These are phyloP conservation scores for Spilogale gracilis DNA, from an alignment of 2,113 vertebrate species.

Conservation along the genomic window DNA sequence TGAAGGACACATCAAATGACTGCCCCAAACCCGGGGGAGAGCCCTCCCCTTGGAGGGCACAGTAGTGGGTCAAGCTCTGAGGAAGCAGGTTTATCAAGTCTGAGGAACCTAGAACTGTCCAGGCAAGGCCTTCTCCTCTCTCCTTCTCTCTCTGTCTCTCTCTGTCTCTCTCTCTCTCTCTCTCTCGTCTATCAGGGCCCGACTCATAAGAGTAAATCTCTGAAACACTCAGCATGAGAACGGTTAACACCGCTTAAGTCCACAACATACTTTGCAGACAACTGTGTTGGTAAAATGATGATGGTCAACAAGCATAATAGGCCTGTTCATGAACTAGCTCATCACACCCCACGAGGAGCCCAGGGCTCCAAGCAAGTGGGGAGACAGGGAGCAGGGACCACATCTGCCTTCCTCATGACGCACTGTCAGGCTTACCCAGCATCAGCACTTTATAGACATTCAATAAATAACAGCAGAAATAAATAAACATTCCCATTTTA, in stretches of 20 bases:
- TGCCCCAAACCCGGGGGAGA: fast-evolving
- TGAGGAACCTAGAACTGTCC: not conserved
- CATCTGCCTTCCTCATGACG: not conserved
- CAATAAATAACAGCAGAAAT: not conserved
- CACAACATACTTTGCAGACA: not conserved
- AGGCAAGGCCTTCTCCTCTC: not conserved
- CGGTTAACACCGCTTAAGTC: not conserved
- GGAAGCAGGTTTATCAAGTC: not conserved
- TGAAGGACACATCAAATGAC: not conserved
- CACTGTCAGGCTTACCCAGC: not conserved
- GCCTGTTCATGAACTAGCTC: not conserved
- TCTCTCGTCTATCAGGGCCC: not conserved
- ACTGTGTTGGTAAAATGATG: not conserved
- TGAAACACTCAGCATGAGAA: not conserved
- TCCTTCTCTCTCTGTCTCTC: not conserved
- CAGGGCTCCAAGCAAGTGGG: not conserved
- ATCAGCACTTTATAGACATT: not conserved
- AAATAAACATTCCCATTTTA: not conserved
- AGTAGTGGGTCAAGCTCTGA: not conserved
- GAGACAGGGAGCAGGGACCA: fast-evolving
- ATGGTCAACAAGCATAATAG: not conserved
- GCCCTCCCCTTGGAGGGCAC: not conserved
- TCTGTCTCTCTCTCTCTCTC: not conserved
- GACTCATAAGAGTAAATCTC: not conserved
- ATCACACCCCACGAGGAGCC: not conserved